phyloP scores from a whole-genome alignment of 1,140 invertebrate species.

The Habropoda laboriosa region DNA sequence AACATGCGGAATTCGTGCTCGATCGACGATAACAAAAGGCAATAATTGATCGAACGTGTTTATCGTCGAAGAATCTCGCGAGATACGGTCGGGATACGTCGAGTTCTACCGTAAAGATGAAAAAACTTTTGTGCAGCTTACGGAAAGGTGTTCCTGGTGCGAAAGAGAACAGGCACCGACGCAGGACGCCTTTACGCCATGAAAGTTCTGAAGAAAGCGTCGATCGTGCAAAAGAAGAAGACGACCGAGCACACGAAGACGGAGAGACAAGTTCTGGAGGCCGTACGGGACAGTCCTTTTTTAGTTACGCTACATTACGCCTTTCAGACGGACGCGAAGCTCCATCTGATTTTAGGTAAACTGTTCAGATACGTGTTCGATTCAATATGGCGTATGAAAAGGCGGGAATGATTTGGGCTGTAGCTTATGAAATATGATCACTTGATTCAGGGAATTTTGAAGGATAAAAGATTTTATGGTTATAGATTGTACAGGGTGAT shows the following conservation, averaged over 20 bases:
- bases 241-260: constrained; percentile 97
- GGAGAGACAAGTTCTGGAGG: constrained; percentile 94
- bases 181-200: constrained; percentile 94
- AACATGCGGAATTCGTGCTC: not conserved
- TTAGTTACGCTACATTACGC: constrained; percentile 96
- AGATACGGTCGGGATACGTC: not conserved
- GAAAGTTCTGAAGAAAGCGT: constrained; percentile 96
- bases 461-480: no score
- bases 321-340: constrained; percentile 95
- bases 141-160: constrained; percentile 95
- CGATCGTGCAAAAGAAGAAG: constrained; percentile 95
- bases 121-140: constrained; percentile 88
- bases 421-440: no score
- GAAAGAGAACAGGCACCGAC: constrained; percentile 91
- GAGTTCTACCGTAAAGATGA: no score
- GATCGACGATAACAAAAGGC: not conserved
- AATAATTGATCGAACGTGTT: not conserved
- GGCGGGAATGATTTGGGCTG: no score
- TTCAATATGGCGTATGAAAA: no score
- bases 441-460: no score
- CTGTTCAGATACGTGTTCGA: not conserved
- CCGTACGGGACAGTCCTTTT: constrained; percentile 94
- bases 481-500: no score
- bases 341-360: constrained; percentile 95
- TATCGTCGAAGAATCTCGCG: not conserved